phyloP scores from a whole-genome alignment of 2,113 vertebrate species.

The Chionodraco myersi region DNA sequence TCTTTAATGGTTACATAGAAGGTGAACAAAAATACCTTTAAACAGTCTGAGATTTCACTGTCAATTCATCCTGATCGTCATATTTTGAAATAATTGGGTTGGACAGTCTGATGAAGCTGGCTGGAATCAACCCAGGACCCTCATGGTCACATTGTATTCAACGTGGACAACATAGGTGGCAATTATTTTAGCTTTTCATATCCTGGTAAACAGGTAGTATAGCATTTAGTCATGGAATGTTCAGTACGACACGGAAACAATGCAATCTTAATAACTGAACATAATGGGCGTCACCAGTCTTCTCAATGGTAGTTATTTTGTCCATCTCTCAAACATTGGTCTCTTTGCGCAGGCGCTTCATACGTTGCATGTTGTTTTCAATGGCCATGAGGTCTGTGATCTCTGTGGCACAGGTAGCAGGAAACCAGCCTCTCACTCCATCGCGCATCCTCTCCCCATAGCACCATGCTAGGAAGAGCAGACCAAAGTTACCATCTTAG shows the following conservation, averaged over 20 bases:
- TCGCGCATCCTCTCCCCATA: conserved; percentile 91
- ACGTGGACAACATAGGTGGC: neutral
- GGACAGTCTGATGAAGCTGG: neutral
- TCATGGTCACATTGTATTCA: neutral
- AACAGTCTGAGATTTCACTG: neutral
- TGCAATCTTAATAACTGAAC: neutral
- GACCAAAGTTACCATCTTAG: neutral
- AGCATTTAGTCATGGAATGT: neutral
- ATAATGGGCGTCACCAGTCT: neutral
- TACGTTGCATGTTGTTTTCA: conserved; percentile 89
- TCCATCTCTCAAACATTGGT: conserved; percentile 85
- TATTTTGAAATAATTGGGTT: neutral
- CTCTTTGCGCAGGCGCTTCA: conserved; percentile 92
- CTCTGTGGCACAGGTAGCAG: conserved; percentile 83
- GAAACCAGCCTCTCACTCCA: conserved; percentile 93
- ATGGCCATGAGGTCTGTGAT: conserved; percentile 89
- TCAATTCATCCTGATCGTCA: neutral
- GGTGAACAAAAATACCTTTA: neutral
- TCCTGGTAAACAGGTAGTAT: neutral
- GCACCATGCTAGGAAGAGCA: conserved; percentile 79
- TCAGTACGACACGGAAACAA: neutral
- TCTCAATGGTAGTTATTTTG: neutral
- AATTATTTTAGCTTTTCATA: neutral
- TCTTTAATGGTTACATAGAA: neutral
- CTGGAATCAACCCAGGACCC: neutral